Percentiles rank a stretch among this genome's conserved stretches.
Conservation (phyloP, 2,797 vertebrate genomes). For the Furcifer pardalis region DNA sequence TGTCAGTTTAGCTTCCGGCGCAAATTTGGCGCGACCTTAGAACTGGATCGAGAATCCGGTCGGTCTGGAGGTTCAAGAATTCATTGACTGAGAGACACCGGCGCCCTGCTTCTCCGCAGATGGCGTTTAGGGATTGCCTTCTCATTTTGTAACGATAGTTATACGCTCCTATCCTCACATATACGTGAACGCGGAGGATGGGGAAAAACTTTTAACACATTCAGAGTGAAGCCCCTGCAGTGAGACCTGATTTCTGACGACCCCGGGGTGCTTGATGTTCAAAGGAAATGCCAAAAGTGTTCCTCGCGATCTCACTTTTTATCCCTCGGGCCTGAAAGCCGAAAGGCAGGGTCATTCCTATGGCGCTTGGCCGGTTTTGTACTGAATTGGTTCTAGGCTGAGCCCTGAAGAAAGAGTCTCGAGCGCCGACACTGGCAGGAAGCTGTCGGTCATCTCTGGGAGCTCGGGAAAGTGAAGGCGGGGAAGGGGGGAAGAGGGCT, state of each 20-base stretch:
- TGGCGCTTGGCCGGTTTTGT: not conserved
- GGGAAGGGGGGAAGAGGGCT: too few species aligned
- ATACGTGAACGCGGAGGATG: too few species aligned
- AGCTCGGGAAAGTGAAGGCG: not conserved
- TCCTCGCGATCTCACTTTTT: too few species aligned
- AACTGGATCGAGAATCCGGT: not conserved
- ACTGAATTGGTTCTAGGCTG: too few species aligned
- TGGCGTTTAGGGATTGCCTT: too few species aligned
- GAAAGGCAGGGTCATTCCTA: not conserved
- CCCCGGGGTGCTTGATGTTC: not conserved
- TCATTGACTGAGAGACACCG: too few species aligned
- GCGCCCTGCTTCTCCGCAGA: too few species aligned
- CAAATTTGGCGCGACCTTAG: not conserved
- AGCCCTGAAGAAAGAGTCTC: too few species aligned
- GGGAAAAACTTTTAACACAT: not conserved
- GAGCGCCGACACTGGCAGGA: too few species aligned
- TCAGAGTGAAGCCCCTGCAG: not conserved
- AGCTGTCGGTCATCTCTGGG: not conserved
- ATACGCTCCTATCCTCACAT: too few species aligned
- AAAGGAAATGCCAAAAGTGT: not conserved
- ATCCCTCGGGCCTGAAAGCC: too few species aligned
- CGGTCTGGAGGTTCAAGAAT: not conserved
- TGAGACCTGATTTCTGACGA: not conserved
- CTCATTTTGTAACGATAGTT: too few species aligned
- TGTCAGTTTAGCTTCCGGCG: not conserved